Evolutionary conservation across 2,888 invertebrate species (phyloP).

Genomic region (Drosophila differens): DNA sequence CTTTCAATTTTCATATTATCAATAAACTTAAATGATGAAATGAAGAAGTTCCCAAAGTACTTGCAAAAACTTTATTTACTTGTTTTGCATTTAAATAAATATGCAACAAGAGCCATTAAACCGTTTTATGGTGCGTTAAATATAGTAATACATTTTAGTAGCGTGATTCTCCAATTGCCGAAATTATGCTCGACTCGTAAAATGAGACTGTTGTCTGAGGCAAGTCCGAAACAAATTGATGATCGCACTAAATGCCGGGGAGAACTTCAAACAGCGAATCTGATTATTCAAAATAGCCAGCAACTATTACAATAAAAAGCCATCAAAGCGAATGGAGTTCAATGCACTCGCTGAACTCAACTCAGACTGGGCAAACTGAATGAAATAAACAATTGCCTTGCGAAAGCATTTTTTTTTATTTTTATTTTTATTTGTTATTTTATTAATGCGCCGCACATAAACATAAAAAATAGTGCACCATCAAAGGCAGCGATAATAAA

Average conservation of each 20-base stretch:
- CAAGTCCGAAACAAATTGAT: not conserved
- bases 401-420: slow-evolving; percentile 28
- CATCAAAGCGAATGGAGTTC: slow-evolving; percentile 38
- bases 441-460: slow-evolving; percentile 60
- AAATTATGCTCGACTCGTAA: slow-evolving; percentile 11
- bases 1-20: not conserved
- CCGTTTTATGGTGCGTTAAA: not conserved
- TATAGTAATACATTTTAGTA: not conserved
- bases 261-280: slow-evolving; percentile 25
- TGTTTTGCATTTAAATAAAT: not conserved
- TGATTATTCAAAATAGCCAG: slow-evolving; percentile 30
- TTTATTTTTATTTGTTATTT: slow-evolving; percentile 25
- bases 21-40: not conserved
- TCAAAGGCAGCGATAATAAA: slow-evolving; percentile 24
- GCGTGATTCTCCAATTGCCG: slow-evolving; percentile 4
- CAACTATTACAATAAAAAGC: slow-evolving; percentile 43
- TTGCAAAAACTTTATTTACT: not conserved
- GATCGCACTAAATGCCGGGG: not conserved
- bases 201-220: not conserved
- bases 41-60: not conserved
- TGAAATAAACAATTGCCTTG: slow-evolving; percentile 46
- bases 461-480: slow-evolving; percentile 47
- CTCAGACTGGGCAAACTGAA: slow-evolving; percentile 27
- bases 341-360: slow-evolving; percentile 31
- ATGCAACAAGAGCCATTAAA: not conserved